Conservation (phyloP, 1,140 invertebrate genomes). For the Drosophila bocqueti region DNA sequence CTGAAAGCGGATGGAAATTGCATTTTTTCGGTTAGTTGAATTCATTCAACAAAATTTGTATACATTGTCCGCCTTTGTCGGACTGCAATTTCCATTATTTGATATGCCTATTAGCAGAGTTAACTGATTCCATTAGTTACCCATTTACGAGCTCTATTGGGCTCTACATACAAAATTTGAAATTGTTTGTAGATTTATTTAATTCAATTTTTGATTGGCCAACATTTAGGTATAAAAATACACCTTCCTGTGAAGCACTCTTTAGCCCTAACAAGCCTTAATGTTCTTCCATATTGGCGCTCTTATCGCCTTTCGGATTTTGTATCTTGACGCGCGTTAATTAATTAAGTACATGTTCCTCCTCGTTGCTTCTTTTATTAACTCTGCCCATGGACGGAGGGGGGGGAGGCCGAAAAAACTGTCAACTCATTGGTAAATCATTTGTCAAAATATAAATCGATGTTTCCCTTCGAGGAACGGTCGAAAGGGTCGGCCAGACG, state of each 20-base stretch:
- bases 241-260: conserved; percentile 2
- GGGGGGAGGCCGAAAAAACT: conserved; percentile 44
- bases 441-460: conserved; percentile 83
- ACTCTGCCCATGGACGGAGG: conserved; percentile 15
- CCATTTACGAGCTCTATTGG: not conserved
- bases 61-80: conserved; percentile 16
- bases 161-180: not conserved
- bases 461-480: conserved; percentile 37
- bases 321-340: conserved; percentile 72
- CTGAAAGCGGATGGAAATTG: conserved; percentile 18
- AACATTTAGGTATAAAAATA: conserved; percentile 6
- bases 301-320: conserved; percentile 43
- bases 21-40: conserved; percentile 20
- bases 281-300: conserved; percentile 27
- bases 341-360: conserved; percentile 76
- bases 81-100: conserved; percentile 31
- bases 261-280: conserved; percentile 26
- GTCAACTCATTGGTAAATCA: conserved; percentile 80
- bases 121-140: conserved; percentile 31
- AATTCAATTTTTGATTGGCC: not conserved
- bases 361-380: conserved; percentile 54
- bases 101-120: conserved; percentile 25
- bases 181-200: not conserved
- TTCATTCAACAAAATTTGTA: conserved; percentile 18
- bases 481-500: conserved; percentile 24